These are phyloP conservation scores for Ashinkailepas kermadecensis DNA, from an alignment of 2,888 invertebrate species.

Conservation along the genomic window DNA sequence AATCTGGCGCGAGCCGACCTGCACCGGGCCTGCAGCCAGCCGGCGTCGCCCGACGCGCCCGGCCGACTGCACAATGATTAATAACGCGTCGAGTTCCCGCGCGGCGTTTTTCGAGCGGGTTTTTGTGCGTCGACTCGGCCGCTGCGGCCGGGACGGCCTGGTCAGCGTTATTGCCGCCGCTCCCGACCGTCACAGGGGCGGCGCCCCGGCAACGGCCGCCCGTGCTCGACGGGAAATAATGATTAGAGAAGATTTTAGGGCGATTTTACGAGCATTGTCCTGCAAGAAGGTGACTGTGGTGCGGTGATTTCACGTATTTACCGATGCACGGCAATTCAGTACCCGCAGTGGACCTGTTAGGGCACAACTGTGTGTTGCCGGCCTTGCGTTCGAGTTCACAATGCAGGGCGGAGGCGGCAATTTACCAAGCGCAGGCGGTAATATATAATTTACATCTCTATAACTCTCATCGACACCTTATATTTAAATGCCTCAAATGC, in stretches of 20 bases:
- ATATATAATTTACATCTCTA: background rate
- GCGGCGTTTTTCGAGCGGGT: background rate
- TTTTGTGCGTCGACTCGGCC: background rate
- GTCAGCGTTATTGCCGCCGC: background rate
- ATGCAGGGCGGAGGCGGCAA: background rate
- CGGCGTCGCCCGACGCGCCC: background rate
- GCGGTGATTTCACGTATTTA: background rate
- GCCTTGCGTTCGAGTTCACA: background rate
- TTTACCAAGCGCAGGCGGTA: too few relatives aligned
- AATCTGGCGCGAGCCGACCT: background rate
- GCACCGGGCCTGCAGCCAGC: background rate
- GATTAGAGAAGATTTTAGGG: background rate
- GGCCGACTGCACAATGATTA: background rate
- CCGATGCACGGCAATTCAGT: background rate
- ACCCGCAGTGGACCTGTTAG: background rate
- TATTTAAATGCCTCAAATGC: background rate
- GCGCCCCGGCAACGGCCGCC: background rate
- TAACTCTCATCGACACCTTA: background rate
- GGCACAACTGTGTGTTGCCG: background rate
- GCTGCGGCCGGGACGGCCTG: background rate
- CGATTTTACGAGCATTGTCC: background rate
- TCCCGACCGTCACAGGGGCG: background rate
- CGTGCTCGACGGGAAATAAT: background rate
- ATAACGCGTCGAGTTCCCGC: background rate
- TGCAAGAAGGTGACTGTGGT: background rate